Base-by-base conservation (phyloP, 2,797 vertebrate genomes). In the Amniataba percoides region DNA sequence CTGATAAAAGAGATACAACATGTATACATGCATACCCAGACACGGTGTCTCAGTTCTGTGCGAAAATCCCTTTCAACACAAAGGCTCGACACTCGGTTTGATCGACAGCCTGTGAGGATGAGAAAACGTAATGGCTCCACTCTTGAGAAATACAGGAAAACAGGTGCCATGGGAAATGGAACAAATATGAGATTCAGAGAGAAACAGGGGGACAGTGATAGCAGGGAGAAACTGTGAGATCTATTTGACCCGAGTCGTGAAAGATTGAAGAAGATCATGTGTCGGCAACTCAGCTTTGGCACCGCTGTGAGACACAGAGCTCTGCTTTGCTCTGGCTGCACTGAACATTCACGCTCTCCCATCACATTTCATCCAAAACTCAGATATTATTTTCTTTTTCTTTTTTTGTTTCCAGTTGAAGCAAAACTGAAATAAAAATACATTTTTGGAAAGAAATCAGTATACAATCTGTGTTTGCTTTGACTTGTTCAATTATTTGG, bases 261-360 rank as follows among this genome's bases (percentile, higher is more conserved):
- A 72, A 82, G 76, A 88, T 71, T 80, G 83, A 85, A 81, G 65
- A 73, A 76, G 73, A 90, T 87, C 81, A 81, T 53, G 87, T 43
- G 64, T 57, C 80, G 81, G 75, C 55, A 71, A 77, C 51, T 88
- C 63, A 59, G 52, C 71, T 78, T 56, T 74, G 36, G 18, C 46
- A 52, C 46, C n/a, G 60, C 68, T 76, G 57, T 80, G 74, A 70
- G 71, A 13, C 64, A 27, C 58, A 52, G 39, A 51, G 25, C 71
- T 68, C 60, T 10, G 39, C 57, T 57, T 15, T 56, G 62, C 55
- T 74, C 55, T 9, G 21, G 18, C 77, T 79, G 55, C 76, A 64
- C 79, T 31, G 60, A 39, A 72, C 80, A 84, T 11, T 65, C 40
- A 81, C 23, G 69, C 56, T 3, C 42, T 63, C 57, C 21, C 21